Evolutionary conservation across 2,888 invertebrate species (phyloP), one percentile per base, ranked within the genome.

Genomic region (Rhingia campestris): DNA sequence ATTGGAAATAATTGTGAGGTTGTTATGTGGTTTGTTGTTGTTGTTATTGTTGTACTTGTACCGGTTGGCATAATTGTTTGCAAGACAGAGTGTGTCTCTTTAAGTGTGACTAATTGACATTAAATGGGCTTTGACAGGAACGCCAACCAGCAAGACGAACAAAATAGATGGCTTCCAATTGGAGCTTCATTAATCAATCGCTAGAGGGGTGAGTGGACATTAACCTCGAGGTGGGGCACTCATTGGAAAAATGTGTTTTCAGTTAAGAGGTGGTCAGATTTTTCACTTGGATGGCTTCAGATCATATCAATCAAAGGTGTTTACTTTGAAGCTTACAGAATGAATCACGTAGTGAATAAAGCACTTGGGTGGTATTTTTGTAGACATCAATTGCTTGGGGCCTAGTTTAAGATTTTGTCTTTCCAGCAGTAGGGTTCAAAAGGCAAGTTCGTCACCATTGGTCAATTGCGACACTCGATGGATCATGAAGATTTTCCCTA

Each of bases 51-150:
- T 58, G 35, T 37, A 37, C 10, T 51, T 72, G 32, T 54, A 22
- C 22, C 14, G 37, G 47, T 12, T 47, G 56, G 47, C 56, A 30
- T 64, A 73, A 73, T 73, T 64, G 47, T 39, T 64, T 73, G 43
- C 30, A 37, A 39, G 54, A 56, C 54, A 9, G 9, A 39, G 47
- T 47, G 63, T 30, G 22, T 33, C 22, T 53, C 3, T 32, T 53
- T 37, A 61, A 56, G 73, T 73, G 73, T 49, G 63, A 73, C 72
- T 72, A 72, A 73, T 73, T 73, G 64, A 22, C 32, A 59, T 39
- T 43, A 59, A 72, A 49, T 58, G 14, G 6, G 45, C 30, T 45
- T 45, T 32, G 61, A 51, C 51, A 53, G 61, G 22, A 9, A 58
- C 22, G 53, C 35, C 37, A 37, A 9, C 6, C 10, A 9, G 9